These are phyloP conservation scores for Phalacrocorax brasilianus DNA, from an alignment of 2,113 vertebrate genomes.

Conservation along the genomic window DNA sequence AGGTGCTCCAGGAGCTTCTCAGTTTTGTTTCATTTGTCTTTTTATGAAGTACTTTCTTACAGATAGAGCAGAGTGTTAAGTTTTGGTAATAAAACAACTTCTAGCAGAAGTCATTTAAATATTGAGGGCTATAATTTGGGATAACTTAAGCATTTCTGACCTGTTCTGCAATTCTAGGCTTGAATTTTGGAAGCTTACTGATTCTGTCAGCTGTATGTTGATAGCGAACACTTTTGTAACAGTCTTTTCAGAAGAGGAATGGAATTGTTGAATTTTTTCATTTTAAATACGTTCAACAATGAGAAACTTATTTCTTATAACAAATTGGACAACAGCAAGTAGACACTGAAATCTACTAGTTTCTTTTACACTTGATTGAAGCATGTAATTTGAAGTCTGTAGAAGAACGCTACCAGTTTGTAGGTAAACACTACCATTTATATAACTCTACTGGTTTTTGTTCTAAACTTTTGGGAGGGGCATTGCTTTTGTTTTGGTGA, in stretches of 20 bases:
- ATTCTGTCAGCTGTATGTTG: neutral
- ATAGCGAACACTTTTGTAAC: neutral
- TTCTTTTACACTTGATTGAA: neutral
- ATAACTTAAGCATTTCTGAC: neutral
- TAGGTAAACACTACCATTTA: neutral
- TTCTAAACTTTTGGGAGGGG: neutral
- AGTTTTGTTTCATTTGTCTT: neutral
- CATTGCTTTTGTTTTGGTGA: slow-evolving; percentile 40
- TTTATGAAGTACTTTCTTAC: neutral
- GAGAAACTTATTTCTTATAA: neutral
- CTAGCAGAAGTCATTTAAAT: neutral
- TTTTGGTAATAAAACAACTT: neutral
- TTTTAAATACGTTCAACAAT: neutral
- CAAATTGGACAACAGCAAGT: neutral
- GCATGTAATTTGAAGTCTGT: neutral
- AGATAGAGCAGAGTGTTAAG: neutral
- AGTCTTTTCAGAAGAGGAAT: neutral
- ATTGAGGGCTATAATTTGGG: neutral
- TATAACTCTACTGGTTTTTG: neutral
- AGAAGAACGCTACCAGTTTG: neutral
- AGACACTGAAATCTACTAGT: neutral
- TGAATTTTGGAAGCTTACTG: neutral
- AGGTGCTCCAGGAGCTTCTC: neutral
- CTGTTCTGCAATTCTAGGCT: neutral
- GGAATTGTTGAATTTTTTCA: neutral